phyloP scores from a whole-genome alignment of 1,140 invertebrate species.

The Halyomorpha halys region DNA sequence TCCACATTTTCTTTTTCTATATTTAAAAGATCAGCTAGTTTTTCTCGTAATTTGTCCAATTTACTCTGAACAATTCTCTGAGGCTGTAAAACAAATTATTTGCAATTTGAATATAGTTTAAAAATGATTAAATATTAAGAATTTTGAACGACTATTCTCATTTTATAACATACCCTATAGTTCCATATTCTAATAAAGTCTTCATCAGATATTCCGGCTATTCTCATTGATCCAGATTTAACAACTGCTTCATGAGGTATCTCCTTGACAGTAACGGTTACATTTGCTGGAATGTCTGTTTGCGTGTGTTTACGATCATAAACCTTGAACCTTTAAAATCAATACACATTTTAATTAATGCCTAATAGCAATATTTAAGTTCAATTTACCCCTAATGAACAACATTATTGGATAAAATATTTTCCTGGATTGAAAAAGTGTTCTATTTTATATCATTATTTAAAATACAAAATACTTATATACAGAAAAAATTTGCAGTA shows the following conservation, averaged over 20 bases:
- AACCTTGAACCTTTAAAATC: conserved; percentile 57
- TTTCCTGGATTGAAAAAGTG: no score
- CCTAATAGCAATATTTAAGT: no score
- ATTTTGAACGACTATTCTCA: not conserved
- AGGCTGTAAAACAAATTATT: conserved; percentile 39
- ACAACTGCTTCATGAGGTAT: conserved; percentile 90
- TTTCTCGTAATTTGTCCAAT: conserved; percentile 76
- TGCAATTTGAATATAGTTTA: not conserved
- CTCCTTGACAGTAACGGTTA: conserved; percentile 83
- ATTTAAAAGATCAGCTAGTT: conserved; percentile 71
- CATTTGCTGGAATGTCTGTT: conserved; percentile 82
- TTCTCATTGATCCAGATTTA: conserved; percentile 86
- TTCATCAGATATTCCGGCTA: conserved; percentile 90
- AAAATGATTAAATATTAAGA: not conserved
- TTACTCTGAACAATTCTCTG: conserved; percentile 75
- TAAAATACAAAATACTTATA: no score
- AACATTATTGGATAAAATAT: no score
- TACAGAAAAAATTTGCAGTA: no score
- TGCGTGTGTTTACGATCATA: conserved; percentile 85
- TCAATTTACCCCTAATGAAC: no score
- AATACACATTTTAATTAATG: no score
- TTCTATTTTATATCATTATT: conserved; percentile 44
- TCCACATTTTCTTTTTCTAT: conserved; percentile 84
- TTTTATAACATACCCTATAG: conserved; percentile 49
- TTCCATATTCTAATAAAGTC: conserved; percentile 92